phyloP scores from a whole-genome alignment of 2,113 vertebrate species.

The Ranitomeya variabilis region DNA sequence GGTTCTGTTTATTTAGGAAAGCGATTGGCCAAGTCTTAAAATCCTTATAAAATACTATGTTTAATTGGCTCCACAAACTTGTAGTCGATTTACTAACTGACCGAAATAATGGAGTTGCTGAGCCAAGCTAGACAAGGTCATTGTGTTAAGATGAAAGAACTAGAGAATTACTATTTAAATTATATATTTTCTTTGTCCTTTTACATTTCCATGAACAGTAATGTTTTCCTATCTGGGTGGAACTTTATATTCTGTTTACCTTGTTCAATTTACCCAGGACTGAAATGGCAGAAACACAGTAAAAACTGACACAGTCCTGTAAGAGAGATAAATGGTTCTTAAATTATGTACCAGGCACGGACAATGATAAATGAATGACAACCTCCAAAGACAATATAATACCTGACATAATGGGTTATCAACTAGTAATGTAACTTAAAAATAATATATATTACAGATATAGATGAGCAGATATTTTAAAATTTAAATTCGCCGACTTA shows the following conservation, averaged over 20 bases:
- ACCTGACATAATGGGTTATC: neutral
- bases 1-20: neutral
- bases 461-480: no score
- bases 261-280: neutral
- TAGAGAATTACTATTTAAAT: neutral
- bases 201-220: neutral
- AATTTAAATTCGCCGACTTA: no score
- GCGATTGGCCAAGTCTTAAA: neutral
- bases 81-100: neutral
- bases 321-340: neutral
- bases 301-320: neutral
- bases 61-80: slow-evolving; percentile 1
- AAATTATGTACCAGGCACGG: no score
- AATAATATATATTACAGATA: no score
- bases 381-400: neutral
- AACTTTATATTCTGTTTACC: neutral
- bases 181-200: neutral
- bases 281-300: neutral
- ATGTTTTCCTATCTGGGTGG: neutral
- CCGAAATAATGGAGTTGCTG: neutral
- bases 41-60: neutral
- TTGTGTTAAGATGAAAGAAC: neutral
- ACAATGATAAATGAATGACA: no score
- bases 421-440: no score
- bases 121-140: slow-evolving; percentile 3